Base-by-base conservation (phyloP, 64 coral and sea anemone species). In the Acropora tenuis region DNA sequence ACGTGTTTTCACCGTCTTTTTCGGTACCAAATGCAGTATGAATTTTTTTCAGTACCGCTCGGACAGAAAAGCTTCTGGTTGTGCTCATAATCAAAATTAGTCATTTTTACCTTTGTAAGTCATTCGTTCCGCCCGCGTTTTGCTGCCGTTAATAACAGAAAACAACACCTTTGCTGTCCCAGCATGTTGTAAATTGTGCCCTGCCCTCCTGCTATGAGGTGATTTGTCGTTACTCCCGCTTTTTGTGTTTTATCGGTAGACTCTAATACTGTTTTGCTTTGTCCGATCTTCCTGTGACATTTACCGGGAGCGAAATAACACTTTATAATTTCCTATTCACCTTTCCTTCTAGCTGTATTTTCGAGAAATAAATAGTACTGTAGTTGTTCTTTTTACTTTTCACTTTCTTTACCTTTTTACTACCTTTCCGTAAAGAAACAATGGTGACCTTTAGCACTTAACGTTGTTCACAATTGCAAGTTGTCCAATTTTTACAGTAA, bases 171-270 rank as follows among this genome's bases (percentile, higher is more conserved):
- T 85, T 71, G 43, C 66, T 48, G 18, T 71, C 82, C 7, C 82
- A 85, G 82, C 82, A 18, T 69, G 82, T 85, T 20, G 82, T 50
- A 68, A 85, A 85, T 69, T 85, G 47, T 85, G 47, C 10, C 48
- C 8, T 43, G 43, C 66, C 58, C n/a, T 49, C 16, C 44, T 63
- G 5, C 82, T 18, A 71, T 71, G 65, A 49, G 17, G 43, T 15
- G 7, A 85, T 65, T 71, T 47, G 45, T 41, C 42, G 44, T 72
- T 85, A 47, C 43, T 47, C 45, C 16, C 8, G 60, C 61, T 69
- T 85, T 71, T 71, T 71, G 61, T 85, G 2, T 48, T 71, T 45
- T 46, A 20, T 1, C 3, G 41, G 5, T 17, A 43, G 59, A 67
- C 63, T 44, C 82, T 85, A 71, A 58, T 71, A 65, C 45, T 85